A percentile compares a stretch with the other conserved stretches of the same genome.
Evolutionary conservation across 2,113 vertebrate genomes (phyloP).

Genomic region (Pituophis catenifer): DNA sequence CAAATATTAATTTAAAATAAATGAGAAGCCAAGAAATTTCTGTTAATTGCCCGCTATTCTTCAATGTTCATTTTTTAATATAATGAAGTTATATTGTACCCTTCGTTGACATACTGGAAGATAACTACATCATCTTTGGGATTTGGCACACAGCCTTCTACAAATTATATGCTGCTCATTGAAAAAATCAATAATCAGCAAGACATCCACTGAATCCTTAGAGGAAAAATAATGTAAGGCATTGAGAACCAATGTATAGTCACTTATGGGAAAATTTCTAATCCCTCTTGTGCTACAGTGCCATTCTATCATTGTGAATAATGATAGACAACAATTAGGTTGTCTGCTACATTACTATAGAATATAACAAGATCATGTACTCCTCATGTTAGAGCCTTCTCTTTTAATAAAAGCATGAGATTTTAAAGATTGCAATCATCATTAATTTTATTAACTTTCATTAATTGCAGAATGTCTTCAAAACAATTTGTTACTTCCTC

Average conservation of each 20-base stretch:
- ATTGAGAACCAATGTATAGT: background rate
- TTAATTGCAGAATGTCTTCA: background rate
- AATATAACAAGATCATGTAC: slow-evolving; percentile 31
- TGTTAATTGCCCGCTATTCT: slow-evolving; percentile 39
- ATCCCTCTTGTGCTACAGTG: slow-evolving; percentile 57
- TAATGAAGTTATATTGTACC: slow-evolving; percentile 18
- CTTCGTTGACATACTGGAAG: slow-evolving; percentile 27
- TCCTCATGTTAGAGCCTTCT: background rate
- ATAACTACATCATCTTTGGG: background rate
- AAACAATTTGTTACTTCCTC: background rate
- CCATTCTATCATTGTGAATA: slow-evolving; percentile 57
- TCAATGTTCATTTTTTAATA: slow-evolving; percentile 17
- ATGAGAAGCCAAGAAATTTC: slow-evolving; percentile 42
- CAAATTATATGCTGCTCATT: slow-evolving; percentile 29
- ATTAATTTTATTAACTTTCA: background rate
- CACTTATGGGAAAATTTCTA: slow-evolving; percentile 47
- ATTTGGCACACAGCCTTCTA: slow-evolving; percentile 27
- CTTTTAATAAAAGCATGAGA: background rate
- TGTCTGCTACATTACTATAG: slow-evolving; percentile 51
- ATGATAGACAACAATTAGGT: slow-evolving; percentile 50
- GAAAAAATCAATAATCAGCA: slow-evolving; percentile 64
- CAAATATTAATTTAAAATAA: slow-evolving; percentile 45
- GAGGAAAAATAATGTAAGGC: slow-evolving; percentile 37
- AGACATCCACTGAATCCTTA: slow-evolving; percentile 41
- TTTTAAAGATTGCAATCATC: background rate